These are phyloP conservation scores for Mionectes olivaceus DNA, from an alignment of 2,797 vertebrate genomes.

Conservation along the genomic window DNA sequence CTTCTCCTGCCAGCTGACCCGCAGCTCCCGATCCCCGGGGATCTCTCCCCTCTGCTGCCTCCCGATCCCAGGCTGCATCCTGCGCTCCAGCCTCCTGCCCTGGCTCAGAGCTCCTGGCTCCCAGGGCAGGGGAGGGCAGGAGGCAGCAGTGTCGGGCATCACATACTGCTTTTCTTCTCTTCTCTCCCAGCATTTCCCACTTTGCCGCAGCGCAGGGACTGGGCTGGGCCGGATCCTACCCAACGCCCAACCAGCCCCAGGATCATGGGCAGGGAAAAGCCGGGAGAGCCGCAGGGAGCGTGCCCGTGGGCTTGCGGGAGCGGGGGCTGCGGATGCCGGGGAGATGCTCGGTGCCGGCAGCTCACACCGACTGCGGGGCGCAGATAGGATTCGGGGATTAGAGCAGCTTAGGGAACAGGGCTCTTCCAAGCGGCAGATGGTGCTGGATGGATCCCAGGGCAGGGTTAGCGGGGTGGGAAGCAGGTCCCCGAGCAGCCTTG, in stretches of 20 bases:
- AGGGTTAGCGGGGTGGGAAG: conserved; percentile 54
- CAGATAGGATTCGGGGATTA: conserved; percentile 67
- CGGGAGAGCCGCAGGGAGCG: neutral
- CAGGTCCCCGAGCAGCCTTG: neutral
- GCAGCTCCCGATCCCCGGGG: neutral
- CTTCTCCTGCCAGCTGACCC: conserved; percentile 1
- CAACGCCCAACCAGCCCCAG: neutral
- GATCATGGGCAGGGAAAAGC: neutral
- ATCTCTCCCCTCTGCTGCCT: neutral
- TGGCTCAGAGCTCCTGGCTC: neutral
- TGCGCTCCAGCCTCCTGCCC: neutral
- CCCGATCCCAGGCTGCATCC: neutral
- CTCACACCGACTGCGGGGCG: neutral
- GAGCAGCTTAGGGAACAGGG: conserved; percentile 52
- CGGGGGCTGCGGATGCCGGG: neutral
- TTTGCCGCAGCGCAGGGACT: neutral
- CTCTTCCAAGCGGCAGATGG: conserved; percentile 64
- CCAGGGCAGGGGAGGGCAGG: neutral
- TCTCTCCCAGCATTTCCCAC: neutral
- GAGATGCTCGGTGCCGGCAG: neutral
- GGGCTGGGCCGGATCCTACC: neutral
- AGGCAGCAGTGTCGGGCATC: neutral
- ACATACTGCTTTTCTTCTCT: neutral
- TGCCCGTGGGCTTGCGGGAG: neutral
- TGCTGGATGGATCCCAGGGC: conserved; percentile 47